These are phyloP conservation scores for Vidua macroura DNA, from an alignment of 2,113 vertebrate species.

Conservation along the genomic window DNA sequence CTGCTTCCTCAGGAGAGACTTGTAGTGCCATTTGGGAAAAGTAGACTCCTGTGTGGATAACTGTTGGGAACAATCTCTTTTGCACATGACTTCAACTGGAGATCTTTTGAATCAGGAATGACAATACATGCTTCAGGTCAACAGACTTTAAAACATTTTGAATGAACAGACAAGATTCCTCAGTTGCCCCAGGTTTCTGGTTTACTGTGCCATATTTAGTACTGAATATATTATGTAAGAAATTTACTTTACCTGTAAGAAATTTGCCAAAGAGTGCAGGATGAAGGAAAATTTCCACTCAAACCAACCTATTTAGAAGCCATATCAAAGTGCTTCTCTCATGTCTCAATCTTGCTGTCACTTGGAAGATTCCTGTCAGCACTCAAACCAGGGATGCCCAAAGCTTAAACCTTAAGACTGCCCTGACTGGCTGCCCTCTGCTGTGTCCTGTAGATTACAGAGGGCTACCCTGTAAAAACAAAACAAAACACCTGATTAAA, in stretches of 20 bases:
- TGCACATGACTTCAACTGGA: background rate
- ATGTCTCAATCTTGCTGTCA: background rate
- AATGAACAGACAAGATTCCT: background rate
- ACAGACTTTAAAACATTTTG: background rate
- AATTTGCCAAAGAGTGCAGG: background rate
- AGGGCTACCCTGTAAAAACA: background rate
- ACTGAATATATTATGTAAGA: background rate
- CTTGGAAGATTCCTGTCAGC: background rate
- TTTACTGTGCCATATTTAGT: background rate
- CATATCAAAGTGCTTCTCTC: background rate
- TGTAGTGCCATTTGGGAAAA: background rate
- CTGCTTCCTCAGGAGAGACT: background rate
- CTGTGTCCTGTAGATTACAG: background rate
- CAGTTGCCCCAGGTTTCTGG: background rate
- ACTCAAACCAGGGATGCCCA: background rate
- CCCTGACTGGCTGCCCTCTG: background rate
- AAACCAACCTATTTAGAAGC: background rate
- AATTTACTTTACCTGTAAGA: background rate
- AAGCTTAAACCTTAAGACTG: background rate
- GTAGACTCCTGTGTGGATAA: background rate
- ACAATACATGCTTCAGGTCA: background rate
- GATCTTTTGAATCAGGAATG: background rate
- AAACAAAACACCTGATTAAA: background rate
- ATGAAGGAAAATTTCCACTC: background rate
- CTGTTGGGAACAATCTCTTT: background rate